Evolutionary conservation across 2,113 vertebrate species (phyloP).

Genomic region (Malaclemys terrapin): DNA sequence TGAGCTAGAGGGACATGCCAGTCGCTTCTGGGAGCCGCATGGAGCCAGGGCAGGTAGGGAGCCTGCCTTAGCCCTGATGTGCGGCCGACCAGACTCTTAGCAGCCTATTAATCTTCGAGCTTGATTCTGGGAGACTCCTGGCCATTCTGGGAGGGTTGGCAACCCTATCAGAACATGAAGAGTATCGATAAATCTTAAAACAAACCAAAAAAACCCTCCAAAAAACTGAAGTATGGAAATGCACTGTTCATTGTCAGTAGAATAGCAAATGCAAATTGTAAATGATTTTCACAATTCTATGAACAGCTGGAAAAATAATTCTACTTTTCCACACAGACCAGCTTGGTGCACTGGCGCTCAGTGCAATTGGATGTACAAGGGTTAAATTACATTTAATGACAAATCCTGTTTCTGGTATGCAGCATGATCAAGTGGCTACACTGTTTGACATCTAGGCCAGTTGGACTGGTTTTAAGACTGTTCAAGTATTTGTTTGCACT

Average conservation of each 20-base stretch:
- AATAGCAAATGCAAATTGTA: background rate
- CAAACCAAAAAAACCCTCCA: too few relatives aligned
- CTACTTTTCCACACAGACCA: background rate
- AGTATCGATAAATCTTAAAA: too few relatives aligned
- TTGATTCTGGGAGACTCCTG: too few relatives aligned
- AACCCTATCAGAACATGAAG: too few relatives aligned
- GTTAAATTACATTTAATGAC: background rate
- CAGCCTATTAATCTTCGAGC: too few relatives aligned
- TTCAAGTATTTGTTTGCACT: background rate
- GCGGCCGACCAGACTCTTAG: too few relatives aligned
- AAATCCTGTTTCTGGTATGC: background rate
- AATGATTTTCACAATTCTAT: background rate
- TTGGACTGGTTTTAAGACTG: background rate
- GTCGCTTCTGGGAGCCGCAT: too few relatives aligned
- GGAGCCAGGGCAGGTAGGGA: too few relatives aligned
- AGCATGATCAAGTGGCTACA: background rate
- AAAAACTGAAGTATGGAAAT: background rate
- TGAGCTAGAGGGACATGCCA: too few relatives aligned
- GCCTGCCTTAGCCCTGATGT: too few relatives aligned
- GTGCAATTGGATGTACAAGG: background rate
- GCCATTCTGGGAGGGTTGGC: too few relatives aligned
- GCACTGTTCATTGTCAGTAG: background rate
- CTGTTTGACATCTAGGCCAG: background rate
- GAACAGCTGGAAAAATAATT: background rate
- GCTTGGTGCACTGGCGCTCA: background rate